Evolutionary conservation across 2,113 vertebrate species (phyloP), one percentile per base, ranked within the genome.

Genomic region (Eleginops maclovinus): DNA sequence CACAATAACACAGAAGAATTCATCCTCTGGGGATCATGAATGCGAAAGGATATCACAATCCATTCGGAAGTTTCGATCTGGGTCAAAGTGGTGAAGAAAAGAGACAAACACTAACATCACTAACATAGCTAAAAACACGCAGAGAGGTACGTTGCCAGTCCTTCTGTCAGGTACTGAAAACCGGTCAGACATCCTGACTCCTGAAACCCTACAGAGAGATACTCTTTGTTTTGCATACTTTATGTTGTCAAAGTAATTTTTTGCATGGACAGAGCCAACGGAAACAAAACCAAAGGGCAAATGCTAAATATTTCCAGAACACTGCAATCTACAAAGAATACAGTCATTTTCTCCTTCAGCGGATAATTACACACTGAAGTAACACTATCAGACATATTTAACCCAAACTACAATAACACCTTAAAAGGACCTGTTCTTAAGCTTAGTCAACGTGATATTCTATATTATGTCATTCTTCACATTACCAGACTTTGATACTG

Each of bases 401-500:
- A 71, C 8, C 1, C 65, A 89, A 84, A 80, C 60, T 76, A 61
- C 41, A 84, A 81, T 60, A 56, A 86, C 62, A 74, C 58, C 63
- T 40, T 74, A 82, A 81, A 86, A 71, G 70, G 63, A 79, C 47
- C 64, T 72, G 67, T 24, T 81, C 63, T 83, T 67, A 58, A 71
- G 81, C 79, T 81, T 56, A 24, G 59, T 44, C 55, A 10, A 11
- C 64, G 73, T 58, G 22, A 78, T 71, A 72, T 59, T 50, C 58
- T 77, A 56, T 56, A 36, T 72, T 74, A 75, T 72, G 79, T 82
- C 81, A 72, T 68, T 85, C 61, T 64, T 72, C 81, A 54, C 64
- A 64, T 76, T 66, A 64, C 51, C 54, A 21, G 49, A 74, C 84
- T 91, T 90, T 92, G 82, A 91, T 87, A 74, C 13, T 31, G 85